Conservation (phyloP, 2,113 vertebrate species). For the Anseranas semipalmata region DNA sequence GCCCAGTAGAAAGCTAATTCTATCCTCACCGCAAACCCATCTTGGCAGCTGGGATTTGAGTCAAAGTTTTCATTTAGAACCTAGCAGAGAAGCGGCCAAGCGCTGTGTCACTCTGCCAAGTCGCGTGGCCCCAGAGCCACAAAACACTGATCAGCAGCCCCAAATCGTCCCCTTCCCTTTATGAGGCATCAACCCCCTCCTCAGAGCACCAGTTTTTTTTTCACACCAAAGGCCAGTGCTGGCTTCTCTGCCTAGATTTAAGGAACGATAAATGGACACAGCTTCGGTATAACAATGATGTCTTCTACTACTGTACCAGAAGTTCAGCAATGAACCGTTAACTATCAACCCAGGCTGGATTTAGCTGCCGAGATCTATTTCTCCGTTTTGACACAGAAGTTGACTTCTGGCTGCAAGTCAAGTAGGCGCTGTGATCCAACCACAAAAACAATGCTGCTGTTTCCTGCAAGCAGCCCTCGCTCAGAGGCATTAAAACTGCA, state of each 20-base stretch:
- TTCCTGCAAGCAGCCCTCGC: background rate
- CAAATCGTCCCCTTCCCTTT: background rate
- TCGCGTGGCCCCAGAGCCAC: background rate
- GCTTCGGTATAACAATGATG: background rate
- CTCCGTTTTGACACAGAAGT: background rate
- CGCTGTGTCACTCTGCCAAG: background rate
- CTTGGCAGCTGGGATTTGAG: background rate
- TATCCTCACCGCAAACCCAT: background rate
- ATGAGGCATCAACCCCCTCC: background rate
- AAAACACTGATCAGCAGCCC: background rate
- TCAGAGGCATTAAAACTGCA: no score
- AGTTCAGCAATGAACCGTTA: background rate
- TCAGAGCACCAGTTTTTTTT: accelerated
- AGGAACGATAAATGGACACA: background rate
- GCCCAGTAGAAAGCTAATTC: background rate
- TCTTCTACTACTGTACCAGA: background rate
- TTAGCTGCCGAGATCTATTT: background rate
- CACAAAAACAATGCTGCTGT: background rate
- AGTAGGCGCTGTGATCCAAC: background rate
- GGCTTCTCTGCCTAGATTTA: background rate
- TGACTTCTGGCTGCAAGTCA: background rate
- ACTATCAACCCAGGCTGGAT: background rate
- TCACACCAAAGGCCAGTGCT: background rate
- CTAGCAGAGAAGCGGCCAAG: background rate
- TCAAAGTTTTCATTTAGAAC: background rate